Evolutionary conservation across 30 jellyfish, hydroid and myxozoan species (phyloP).

Genomic region (Cassiopea xamachana): DNA sequence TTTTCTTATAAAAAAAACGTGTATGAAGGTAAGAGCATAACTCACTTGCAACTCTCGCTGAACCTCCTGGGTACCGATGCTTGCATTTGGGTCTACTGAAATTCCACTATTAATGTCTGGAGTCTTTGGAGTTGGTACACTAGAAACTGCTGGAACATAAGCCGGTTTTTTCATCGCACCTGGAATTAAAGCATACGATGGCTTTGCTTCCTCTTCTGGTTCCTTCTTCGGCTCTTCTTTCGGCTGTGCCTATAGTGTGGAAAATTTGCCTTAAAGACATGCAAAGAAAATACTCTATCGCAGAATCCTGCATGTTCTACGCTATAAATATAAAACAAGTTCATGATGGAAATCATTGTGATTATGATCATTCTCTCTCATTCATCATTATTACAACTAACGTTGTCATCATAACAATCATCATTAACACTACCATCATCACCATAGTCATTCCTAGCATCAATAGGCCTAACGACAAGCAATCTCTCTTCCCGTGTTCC

Average conservation of each 20-base stretch:
- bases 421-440: too few species aligned
- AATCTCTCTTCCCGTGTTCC: not conserved
- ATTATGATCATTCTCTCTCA: too few species aligned
- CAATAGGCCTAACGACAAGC: too few species aligned
- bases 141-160: slow-evolving; percentile 30
- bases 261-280: not conserved
- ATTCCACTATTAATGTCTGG: slow-evolving; percentile 7
- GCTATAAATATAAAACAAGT: too few species aligned
- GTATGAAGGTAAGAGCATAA: not conserved
- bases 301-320: too few species aligned
- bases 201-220: slow-evolving; percentile 62
- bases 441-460: too few species aligned
- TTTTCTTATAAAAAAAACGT: too few species aligned
- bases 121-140: slow-evolving; percentile 28
- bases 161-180: slow-evolving; percentile 57
- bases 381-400: too few species aligned
- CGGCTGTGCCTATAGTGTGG: slow-evolving; percentile 1
- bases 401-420: too few species aligned
- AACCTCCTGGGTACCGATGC: slow-evolving; percentile 64
- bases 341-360: too few species aligned
- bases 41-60: slow-evolving; percentile 90
- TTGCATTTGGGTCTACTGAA: slow-evolving; percentile 74
- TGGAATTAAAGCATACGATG: slow-evolving; percentile 90
- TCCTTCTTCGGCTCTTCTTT: slow-evolving; percentile 39
- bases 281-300: too few species aligned